These are phyloP conservation scores for Halichoerus grypus DNA, from an alignment of 2,113 vertebrate species.

Conservation along the genomic window DNA sequence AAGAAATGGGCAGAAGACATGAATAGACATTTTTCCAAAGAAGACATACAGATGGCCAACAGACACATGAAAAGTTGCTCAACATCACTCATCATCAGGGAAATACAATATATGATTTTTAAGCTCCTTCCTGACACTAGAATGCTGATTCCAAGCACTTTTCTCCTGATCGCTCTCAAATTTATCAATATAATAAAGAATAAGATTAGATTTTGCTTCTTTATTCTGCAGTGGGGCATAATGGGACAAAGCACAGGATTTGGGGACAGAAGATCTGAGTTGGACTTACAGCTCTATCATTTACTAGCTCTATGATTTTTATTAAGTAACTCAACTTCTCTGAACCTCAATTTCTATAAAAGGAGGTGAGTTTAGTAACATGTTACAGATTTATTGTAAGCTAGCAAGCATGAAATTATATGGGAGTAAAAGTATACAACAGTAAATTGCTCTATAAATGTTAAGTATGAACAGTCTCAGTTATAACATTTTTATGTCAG, in stretches of 20 bases:
- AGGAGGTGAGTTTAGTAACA: not conserved
- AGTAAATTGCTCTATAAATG: slow-evolving; percentile 49
- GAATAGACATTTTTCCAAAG: not conserved
- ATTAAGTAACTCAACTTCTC: slow-evolving; percentile 31
- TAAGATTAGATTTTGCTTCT: slow-evolving; percentile 39
- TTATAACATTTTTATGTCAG: slow-evolving; percentile 12
- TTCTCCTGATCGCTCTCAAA: not conserved
- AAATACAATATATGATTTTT: slow-evolving; percentile 15
- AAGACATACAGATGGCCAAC: not conserved
- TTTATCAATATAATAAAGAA: not conserved
- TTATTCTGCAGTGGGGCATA: slow-evolving; percentile 23
- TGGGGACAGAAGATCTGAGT: not conserved
- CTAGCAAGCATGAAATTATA: not conserved
- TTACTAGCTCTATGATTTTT: slow-evolving; percentile 52
- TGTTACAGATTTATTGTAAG: not conserved
- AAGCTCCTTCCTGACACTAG: not conserved
- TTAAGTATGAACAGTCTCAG: slow-evolving; percentile 6
- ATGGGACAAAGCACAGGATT: slow-evolving; percentile 16
- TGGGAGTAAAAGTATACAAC: not conserved
- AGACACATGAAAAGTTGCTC: not conserved
- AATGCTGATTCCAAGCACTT: not conserved
- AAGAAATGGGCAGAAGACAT: not conserved
- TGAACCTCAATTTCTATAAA: slow-evolving; percentile 48
- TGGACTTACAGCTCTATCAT: slow-evolving; percentile 5
- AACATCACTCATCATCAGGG: not conserved